phyloP scores from a whole-genome alignment of 2,888 invertebrate genomes.

The Acheta domesticus region DNA sequence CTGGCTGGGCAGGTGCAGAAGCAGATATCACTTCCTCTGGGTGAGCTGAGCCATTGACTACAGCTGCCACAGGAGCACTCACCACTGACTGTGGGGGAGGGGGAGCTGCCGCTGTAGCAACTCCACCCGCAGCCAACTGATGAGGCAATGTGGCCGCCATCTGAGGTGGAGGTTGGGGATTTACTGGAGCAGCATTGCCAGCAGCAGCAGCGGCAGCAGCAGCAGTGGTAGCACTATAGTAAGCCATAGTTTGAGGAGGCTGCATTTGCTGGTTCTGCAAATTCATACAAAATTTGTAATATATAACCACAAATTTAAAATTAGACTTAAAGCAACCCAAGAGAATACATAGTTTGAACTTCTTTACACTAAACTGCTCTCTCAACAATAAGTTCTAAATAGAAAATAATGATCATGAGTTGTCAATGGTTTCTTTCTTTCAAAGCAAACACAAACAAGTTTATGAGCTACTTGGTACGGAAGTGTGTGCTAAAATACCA shows the following conservation, averaged over 20 bases:
- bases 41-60: conserved; percentile 49
- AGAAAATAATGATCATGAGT: too few relatives aligned
- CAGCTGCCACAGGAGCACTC: conserved; percentile 42
- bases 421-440: too few relatives aligned
- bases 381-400: too few relatives aligned
- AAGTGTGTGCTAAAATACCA: too few relatives aligned
- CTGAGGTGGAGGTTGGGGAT: conserved; percentile 23
- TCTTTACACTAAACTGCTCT: too few relatives aligned
- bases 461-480: too few relatives aligned
- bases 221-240: conserved; percentile 37
- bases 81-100: conserved; percentile 22
- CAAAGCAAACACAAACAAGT: too few relatives aligned
- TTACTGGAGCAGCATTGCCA: conserved; percentile 43
- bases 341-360: too few relatives aligned
- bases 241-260: conserved; percentile 41
- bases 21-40: conserved; percentile 45
- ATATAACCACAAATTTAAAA: too few relatives aligned
- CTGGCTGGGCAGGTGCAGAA: conserved; percentile 33
- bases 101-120: conserved; percentile 21
- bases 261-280: conserved; percentile 31
- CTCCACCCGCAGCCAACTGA: background rate
- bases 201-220: conserved; percentile 39
- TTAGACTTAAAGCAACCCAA: too few relatives aligned
- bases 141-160: conserved; percentile 25
- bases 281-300: background rate